Base-by-base conservation (phyloP, 2,888 invertebrate species). In the Philonicus albiceps region DNA sequence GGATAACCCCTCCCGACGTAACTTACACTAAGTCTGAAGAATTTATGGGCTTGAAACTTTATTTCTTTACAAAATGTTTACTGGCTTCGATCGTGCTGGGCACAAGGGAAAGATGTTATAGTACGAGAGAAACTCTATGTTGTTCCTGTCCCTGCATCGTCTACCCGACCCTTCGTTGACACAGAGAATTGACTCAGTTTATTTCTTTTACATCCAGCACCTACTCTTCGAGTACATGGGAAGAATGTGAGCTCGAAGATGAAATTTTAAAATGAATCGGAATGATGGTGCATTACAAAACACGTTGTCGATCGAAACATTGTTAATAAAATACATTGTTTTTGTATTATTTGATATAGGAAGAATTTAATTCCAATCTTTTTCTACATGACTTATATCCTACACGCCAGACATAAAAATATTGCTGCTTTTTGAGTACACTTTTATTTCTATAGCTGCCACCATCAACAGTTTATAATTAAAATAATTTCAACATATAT, bases 21-120 rank as follows among this genome's bases (percentile, higher is more conserved):
- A 78, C 78, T 78, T 78, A 78, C 78, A 78, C 40, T 78, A 78
- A 78, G 78, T 43, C 78, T 78, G 43, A 43, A 27, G 78, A 43
- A 78, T 78, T 78, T 78, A 78, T 78, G 40, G 43, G 37, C 27
- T 43, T 37, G 43, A 37, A 78, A 78, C 27, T 78, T 78, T 78
- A 78, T 78, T 78, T 43, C 78, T 34, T 31, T 74, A 74, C 74
- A 74, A 74, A 74, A 34, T 74, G 74, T 64, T 64, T 27, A 64
- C 64, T 64, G 64, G 64, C 22, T 64, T 64, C 64, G 64, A 64
- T 27, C 64, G 64, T 64, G 64, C 64, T 13, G 27, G 27, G 64
- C 22, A 43, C 64, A 27, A 11, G 19, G 19, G 3, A 11, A 22
- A 27, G 13, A 22, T 27, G 55, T 22, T 22, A 64, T 3, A 6